phyloP scores from a whole-genome alignment of 2,888 invertebrate species.

The Lamproptera curius region DNA sequence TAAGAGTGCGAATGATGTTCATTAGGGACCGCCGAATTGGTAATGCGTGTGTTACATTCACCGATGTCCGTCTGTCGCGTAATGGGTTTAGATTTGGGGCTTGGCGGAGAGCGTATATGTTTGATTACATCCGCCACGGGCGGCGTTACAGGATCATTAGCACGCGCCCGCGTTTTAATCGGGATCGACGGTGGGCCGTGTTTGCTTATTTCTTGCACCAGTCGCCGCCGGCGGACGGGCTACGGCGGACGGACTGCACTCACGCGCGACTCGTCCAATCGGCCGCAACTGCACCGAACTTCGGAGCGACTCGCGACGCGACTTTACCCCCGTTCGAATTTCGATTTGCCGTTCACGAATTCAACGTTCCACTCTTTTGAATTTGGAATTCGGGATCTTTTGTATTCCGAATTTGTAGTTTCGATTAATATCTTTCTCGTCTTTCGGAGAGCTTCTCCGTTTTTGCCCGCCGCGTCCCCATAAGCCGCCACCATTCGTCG shows the following conservation, averaged over 20 bases:
- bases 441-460: slow-evolving; percentile 12
- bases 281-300: slow-evolving; percentile 11
- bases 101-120: slow-evolving; percentile 6
- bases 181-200: slow-evolving; percentile 12
- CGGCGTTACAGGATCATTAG: too few relatives aligned
- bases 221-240: slow-evolving; percentile 16
- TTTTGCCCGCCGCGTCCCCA: too few relatives aligned
- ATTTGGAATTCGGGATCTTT: too few relatives aligned
- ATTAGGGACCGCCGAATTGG: not conserved
- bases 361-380: not conserved
- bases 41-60: not conserved
- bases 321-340: not conserved
- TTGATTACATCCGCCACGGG: slow-evolving; percentile 10
- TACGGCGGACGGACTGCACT: slow-evolving; percentile 13
- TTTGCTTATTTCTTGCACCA: slow-evolving; percentile 19
- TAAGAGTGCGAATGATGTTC: too few relatives aligned
- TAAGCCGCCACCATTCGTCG: too few relatives aligned
- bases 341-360: not conserved
- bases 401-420: too few relatives aligned
- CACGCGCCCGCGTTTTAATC: slow-evolving; percentile 17
- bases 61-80: not conserved
- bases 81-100: slow-evolving; percentile 3
- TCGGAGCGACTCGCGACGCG: not conserved
- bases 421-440: slow-evolving; percentile 2
- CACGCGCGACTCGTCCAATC: slow-evolving; percentile 11